phyloP scores from a whole-genome alignment of 2,888 invertebrate genomes.

The Caenorhabditis zanzibari region DNA sequence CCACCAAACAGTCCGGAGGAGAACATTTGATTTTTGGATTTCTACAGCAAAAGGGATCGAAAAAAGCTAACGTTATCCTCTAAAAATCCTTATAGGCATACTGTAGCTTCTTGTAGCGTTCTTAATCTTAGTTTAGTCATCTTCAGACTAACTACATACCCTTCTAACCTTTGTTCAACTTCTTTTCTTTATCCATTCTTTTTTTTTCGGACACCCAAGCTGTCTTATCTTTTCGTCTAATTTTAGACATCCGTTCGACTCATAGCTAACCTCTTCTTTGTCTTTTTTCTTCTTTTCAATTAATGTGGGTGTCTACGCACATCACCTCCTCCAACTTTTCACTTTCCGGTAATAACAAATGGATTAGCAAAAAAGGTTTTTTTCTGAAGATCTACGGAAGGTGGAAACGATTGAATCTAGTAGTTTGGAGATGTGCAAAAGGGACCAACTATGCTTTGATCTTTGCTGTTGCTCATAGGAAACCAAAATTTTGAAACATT shows the following conservation, averaged over 20 bases:
- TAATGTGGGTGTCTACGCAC: constrained; percentile 41
- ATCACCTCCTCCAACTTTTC: constrained; percentile 3
- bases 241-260: constrained; percentile 9
- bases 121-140: constrained; percentile 4
- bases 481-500: neutral
- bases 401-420: constrained; percentile 16
- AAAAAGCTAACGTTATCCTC: neutral
- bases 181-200: neutral
- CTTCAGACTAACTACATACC: neutral
- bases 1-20: too few species aligned
- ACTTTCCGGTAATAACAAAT: constrained; percentile 37
- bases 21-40: too few species aligned
- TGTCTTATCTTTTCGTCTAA: neutral
- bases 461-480: neutral
- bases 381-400: neutral
- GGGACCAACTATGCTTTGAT: constrained; percentile 19
- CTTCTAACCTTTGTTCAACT: neutral
- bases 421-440: neutral
- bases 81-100: neutral
- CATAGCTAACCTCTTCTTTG: neutral
- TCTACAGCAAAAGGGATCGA: too few species aligned
- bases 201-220: constrained; percentile 9
- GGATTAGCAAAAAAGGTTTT: constrained; percentile 34
- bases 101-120: neutral
- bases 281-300: constrained; percentile 3